Evolutionary conservation across 2,113 vertebrate species (phyloP).

Genomic region (Apodemus sylvaticus): DNA sequence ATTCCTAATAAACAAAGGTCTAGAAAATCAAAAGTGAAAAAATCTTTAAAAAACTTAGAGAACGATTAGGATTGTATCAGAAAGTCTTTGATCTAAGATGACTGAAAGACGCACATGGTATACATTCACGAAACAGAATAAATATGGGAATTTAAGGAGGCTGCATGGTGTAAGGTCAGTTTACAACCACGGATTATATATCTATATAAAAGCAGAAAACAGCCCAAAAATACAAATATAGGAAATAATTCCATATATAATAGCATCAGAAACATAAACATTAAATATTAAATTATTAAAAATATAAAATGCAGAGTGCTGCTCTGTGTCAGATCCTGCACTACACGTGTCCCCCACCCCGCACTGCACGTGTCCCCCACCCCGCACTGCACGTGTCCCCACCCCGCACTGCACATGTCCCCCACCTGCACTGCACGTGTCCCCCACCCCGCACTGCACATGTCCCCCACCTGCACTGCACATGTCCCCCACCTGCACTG

Average conservation of each 20-base stretch:
- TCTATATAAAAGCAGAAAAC: not conserved
- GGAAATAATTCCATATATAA: not conserved
- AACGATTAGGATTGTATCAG: not conserved
- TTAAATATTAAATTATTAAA: not conserved
- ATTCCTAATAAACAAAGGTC: not conserved
- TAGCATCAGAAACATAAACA: not conserved
- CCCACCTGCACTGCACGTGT: too few species aligned
- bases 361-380: too few species aligned
- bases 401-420: too few species aligned
- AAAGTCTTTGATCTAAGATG: not conserved
- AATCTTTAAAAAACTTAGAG: not conserved
- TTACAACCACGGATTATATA: not conserved
- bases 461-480: too few species aligned
- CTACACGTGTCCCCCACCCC: too few species aligned
- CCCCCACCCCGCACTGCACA: too few species aligned
- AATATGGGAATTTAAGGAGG: not conserved
- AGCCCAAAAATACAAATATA: not conserved
- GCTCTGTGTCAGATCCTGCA: too few species aligned
- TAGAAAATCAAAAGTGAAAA: not conserved
- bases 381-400: too few species aligned
- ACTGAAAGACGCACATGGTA: not conserved
- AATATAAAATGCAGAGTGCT: not conserved
- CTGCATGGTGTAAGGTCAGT: not conserved
- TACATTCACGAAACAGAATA: not conserved
- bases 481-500: too few species aligned